A percentile compares a stretch with the other conserved stretches of the same genome.
phyloP scores from a whole-genome alignment of 2,888 invertebrate genomes.

The Megalurothrips usitatus region DNA sequence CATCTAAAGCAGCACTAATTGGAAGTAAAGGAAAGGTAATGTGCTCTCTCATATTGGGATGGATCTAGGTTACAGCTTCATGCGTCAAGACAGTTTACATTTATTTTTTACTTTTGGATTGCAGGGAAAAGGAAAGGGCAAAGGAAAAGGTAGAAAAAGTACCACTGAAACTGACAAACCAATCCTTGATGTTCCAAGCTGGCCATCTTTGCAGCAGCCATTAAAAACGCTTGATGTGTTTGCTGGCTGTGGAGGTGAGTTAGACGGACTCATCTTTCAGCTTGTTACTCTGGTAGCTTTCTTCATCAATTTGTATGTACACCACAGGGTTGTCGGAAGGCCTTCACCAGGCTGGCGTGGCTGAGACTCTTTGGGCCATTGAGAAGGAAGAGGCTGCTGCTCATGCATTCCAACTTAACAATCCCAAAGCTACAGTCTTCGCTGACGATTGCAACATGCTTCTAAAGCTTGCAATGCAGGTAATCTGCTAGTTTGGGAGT shows the following conservation, averaged over 20 bases:
- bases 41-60: neutral
- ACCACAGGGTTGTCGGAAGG: slow-evolving; percentile 64
- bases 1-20: slow-evolving; percentile 54
- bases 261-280: slow-evolving; percentile 7
- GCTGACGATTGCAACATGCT: slow-evolving; percentile 76
- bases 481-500: slow-evolving; percentile 40
- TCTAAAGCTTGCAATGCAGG: slow-evolving; percentile 62
- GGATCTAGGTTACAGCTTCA: neutral
- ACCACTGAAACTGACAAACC: slow-evolving; percentile 43
- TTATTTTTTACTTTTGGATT: slow-evolving; percentile 31
- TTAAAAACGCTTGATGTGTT: slow-evolving; percentile 73
- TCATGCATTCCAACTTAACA: slow-evolving; percentile 71
- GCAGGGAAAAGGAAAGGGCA: slow-evolving; percentile 59
- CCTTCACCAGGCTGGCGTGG: slow-evolving; percentile 62
- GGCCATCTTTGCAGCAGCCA: slow-evolving; percentile 49
- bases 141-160: slow-evolving; percentile 61
- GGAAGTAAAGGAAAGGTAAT: slow-evolving; percentile 55
- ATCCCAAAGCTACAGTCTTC: slow-evolving; percentile 67
- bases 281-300: neutral
- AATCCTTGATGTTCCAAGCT: slow-evolving; percentile 37
- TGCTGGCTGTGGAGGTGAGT: slow-evolving; percentile 73
- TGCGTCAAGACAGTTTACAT: slow-evolving; percentile 15
- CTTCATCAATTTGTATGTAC: neutral
- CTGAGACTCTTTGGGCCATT: slow-evolving; percentile 73
- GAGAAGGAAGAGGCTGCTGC: slow-evolving; percentile 75